These are phyloP conservation scores for Pao palembangensis DNA, from an alignment of 2,113 vertebrate genomes.

Conservation along the genomic window DNA sequence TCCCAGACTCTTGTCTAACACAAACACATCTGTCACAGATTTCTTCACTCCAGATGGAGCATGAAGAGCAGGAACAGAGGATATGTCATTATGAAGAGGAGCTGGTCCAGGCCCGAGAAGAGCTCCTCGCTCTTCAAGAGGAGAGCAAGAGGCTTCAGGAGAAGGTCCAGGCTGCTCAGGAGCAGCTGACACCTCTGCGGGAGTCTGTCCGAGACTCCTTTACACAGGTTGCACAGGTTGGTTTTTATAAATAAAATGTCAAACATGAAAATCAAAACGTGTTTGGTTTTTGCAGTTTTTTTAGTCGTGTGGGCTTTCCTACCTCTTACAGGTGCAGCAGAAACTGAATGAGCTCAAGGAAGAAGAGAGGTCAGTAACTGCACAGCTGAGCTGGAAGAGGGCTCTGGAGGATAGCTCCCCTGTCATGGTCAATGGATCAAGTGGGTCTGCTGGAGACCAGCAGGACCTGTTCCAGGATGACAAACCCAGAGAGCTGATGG, in stretches of 20 bases:
- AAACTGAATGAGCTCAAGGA: conserved; percentile 85
- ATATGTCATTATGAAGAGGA: conserved; percentile 90
- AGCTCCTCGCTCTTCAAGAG: conserved; percentile 87
- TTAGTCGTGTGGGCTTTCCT: not conserved
- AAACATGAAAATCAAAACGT: not conserved
- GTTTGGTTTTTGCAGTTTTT: not conserved
- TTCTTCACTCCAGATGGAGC: conserved; percentile 85
- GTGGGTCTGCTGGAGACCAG: conserved; percentile 39
- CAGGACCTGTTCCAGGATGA: conserved; percentile 53
- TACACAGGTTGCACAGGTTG: conserved; percentile 86
- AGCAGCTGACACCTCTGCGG: conserved; percentile 86
- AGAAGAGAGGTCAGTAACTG: conserved; percentile 78
- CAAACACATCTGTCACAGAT: conserved; percentile 71
- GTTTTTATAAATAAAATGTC: not conserved
- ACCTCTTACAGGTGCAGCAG: conserved; percentile 78
- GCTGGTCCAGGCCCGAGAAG: conserved; percentile 85
- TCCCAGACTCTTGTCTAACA: not conserved
- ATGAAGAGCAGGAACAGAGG: conserved; percentile 87
- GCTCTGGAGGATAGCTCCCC: conserved; percentile 77
- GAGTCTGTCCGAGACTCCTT: conserved; percentile 88
- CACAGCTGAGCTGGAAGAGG: conserved; percentile 83
- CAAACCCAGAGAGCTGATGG: conserved; percentile 54
- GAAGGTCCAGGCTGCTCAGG: conserved; percentile 85
- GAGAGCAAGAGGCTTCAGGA: conserved; percentile 88
- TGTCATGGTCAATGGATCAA: conserved; percentile 81